Conservation (phyloP, 1,140 invertebrate genomes). For the Idris sp. region DNA sequence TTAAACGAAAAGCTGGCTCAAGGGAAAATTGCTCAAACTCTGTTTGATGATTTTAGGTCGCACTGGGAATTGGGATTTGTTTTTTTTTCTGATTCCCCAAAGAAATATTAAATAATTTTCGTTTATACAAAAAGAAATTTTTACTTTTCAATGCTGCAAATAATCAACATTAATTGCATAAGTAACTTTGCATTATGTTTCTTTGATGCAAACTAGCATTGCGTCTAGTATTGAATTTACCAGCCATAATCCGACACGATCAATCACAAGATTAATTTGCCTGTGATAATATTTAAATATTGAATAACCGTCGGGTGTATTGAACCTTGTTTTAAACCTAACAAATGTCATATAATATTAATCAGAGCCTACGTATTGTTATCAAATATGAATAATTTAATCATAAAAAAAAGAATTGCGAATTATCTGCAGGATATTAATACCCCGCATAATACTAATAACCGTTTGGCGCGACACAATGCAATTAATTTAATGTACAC, state of each 20-base stretch:
- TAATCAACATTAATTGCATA: too few species aligned
- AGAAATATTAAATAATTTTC: constrained; percentile 1
- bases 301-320: background rate
- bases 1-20: constrained; percentile 46
- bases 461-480: constrained; percentile 8
- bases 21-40: constrained; percentile 43
- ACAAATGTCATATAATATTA: too few species aligned
- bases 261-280: constrained; percentile 53
- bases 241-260: constrained; percentile 45
- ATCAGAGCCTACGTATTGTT: too few species aligned
- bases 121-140: too few species aligned
- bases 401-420: background rate
- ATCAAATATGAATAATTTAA: constrained; percentile 2
- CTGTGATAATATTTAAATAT: constrained; percentile 55
- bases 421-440: constrained; percentile 2
- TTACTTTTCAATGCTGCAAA: background rate
- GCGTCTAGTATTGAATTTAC: constrained; percentile 34
- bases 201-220: constrained; percentile 21
- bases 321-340: too few species aligned
- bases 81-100: too few species aligned
- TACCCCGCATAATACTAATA: background rate
- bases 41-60: constrained; percentile 36
- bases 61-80: constrained; percentile 55
- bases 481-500: constrained; percentile 6
- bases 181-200: background rate